Percentiles rank a stretch among this genome's conserved stretches.
Evolutionary conservation across 1,140 invertebrate species (phyloP).

Genomic region (Lepidurus apus): DNA sequence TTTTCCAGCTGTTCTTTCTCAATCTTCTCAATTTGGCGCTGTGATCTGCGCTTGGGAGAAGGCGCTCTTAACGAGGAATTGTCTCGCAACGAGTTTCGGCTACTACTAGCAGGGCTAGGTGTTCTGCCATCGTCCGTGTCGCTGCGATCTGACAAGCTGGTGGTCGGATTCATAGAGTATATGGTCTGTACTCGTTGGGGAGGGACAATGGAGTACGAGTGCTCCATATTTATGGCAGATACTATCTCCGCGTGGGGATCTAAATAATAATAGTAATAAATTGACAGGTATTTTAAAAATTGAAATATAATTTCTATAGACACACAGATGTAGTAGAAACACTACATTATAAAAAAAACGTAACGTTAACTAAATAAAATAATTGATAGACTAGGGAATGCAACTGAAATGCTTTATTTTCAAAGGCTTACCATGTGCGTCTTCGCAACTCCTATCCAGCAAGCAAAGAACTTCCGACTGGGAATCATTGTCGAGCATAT

Average conservation of each 20-base stretch:
- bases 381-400: not conserved
- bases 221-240: not conserved
- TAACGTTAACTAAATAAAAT: constrained; percentile 16
- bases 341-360: not conserved
- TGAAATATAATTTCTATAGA: not conserved
- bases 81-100: constrained; percentile 26
- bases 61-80: constrained; percentile 24
- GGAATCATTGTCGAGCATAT: constrained; percentile 46
- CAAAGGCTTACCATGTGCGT: not conserved
- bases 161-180: constrained; percentile 32
- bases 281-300: too few relatives aligned
- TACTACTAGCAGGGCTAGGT: constrained; percentile 28
- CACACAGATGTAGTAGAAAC: not conserved
- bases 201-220: constrained; percentile 1
- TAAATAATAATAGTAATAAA: not conserved
- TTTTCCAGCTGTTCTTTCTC: constrained; percentile 44
- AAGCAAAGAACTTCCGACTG: not conserved
- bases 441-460: not conserved
- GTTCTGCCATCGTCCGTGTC: constrained; percentile 23
- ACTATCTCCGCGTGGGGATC: not conserved
- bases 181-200: constrained; percentile 35
- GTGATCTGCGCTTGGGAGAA: constrained; percentile 42
- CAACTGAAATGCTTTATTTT: constrained; percentile 20
- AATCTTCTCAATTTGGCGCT: constrained; percentile 44
- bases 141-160: constrained; percentile 16